Evolutionary conservation across 2,797 vertebrate species (phyloP).

Genomic region (Cryptoprocta ferox): DNA sequence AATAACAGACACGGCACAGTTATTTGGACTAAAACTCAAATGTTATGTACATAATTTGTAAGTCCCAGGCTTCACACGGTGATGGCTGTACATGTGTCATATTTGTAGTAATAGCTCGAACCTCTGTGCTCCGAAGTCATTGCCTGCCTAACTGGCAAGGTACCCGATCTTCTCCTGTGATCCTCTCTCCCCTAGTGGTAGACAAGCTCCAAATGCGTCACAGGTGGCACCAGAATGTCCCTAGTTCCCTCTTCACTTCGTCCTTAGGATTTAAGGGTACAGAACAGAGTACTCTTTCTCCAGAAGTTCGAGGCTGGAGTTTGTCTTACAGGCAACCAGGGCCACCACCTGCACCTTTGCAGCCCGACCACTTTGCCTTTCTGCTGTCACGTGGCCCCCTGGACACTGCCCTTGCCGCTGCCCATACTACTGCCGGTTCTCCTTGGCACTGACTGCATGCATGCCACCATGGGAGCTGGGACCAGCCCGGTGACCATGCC

Average conservation of each 20-base stretch:
- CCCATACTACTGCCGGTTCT: background rate
- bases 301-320: background rate
- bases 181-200: background rate
- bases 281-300: background rate
- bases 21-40: background rate
- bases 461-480: background rate
- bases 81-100: background rate
- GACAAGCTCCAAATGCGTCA: background rate
- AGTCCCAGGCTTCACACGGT: background rate
- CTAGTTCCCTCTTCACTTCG: background rate
- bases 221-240: background rate
- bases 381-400: background rate
- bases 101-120: background rate
- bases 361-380: background rate
- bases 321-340: background rate
- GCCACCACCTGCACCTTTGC: background rate
- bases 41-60: background rate
- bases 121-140: background rate
- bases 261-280: background rate
- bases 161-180: background rate
- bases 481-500: background rate
- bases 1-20: background rate
- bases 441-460: background rate
- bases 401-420: background rate
- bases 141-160: background rate